Evolutionary conservation across 2,888 invertebrate genomes (phyloP), one percentile per base, ranked within the genome.

Genomic region (Ochropleura leucogaster): DNA sequence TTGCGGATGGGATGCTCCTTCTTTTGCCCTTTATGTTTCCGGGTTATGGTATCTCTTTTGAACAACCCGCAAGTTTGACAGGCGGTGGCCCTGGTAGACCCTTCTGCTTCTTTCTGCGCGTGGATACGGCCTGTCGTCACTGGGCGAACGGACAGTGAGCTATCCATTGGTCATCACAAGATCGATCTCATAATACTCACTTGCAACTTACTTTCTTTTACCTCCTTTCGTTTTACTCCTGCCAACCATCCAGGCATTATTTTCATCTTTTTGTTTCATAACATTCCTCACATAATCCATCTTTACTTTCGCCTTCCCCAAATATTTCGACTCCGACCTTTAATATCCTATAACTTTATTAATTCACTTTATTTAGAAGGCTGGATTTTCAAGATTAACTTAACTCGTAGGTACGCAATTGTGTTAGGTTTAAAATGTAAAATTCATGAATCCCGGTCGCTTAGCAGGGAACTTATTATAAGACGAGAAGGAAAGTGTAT

Each of bases 361-460:
- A 59, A 74, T 72, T 67, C 68, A 79, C 68, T 79, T 74, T 73
- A 79, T 79, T 73, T 68, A 67, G 51, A 68, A 79, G 30, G 42
- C 65, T 79, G 75, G 72, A 79, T 82, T 84, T 68, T 76, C 40
- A 79, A 75, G 72, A 84, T 83, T 85, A 83, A 72, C 74, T 69
- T 60, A 73, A 75, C 49, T 65, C 65, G 60, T 68, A 74, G 65
- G 72, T 79, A 74, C 70, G 70, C 70, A 74, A 84, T 79, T 77
- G 68, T 82, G 30, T 76, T 82, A 77, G 59, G 66, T 70, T 77
- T 77, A 85, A 66, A 82, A 84, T 84, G 83, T 79, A 77, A 82
- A 85, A 83, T 85, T 83, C 82, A 83, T 77, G 78, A 77, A 77
- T 68, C 67, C 57, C 77, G 20, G 82, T 74, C 74, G 72, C 85